Base-by-base conservation (phyloP, 2,797 vertebrate species). In the Muscicapa striata region DNA sequence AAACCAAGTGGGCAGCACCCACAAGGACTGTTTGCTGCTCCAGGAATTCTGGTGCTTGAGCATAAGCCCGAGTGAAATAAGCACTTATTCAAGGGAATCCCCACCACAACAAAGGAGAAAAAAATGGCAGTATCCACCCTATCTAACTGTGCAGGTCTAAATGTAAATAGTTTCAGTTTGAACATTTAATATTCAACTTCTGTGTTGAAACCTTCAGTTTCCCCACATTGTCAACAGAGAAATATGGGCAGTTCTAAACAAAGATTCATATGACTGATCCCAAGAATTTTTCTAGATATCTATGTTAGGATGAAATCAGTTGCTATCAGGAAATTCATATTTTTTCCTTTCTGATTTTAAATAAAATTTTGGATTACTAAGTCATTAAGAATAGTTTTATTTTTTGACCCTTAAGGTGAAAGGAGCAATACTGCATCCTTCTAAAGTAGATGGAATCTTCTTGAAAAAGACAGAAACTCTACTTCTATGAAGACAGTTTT, bases 1-100 rank as follows among this genome's bases (percentile, higher is more conserved):
- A 21, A 54, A 6, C 6, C 48, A 73, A 83, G 14, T 0, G 0
- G 5, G 6, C 6, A 76, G 14, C 24, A 46, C 16, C 29, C 16
- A 11, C 6, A 38, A 8, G 9, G 18, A 8, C 3, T 6, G 4
- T 59, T n/a, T 64, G 21, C 26, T 79, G 13, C 30, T 79, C 32
- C 38, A 57, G n/a, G 34, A 43, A 41, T 30, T 57, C 40, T 78
- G 20, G 4, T 57, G 45, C 7, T 68, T 64, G 29, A 78, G 16
- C 14, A 22, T 13, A 38, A 18, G 23, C 5, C 3, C 22, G 24
- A 9, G 5, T n/a, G 26, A 46, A 64, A 8, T 4, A 45, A 40
- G 0, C 9, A 34, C 8, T 77, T 62, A 21, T 11, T 38, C 30
- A 4, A 12, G 11, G n/a, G 27, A 84, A 62, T 3, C 3, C 20